These are phyloP conservation scores for Emys orbicularis DNA, from an alignment of 2,797 vertebrate species.

Conservation along the genomic window DNA sequence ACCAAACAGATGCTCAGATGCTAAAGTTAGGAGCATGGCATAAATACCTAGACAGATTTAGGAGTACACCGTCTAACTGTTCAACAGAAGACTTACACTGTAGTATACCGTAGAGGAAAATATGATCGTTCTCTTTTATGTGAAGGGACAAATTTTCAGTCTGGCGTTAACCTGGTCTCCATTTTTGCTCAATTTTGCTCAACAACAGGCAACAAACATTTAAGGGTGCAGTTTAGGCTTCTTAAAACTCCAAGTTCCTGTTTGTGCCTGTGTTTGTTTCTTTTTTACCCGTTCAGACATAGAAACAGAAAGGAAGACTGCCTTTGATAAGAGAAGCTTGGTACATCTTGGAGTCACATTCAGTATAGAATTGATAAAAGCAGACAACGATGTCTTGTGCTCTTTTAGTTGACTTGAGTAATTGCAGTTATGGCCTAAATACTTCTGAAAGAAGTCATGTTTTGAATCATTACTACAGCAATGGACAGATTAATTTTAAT, in stretches of 20 bases:
- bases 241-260: background rate
- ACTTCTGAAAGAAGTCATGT: background rate
- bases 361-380: background rate
- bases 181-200: slow-evolving; percentile 12
- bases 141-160: slow-evolving; percentile 3
- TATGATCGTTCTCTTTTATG: background rate
- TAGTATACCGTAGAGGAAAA: background rate
- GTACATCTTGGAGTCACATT: background rate
- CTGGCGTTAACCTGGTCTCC: background rate
- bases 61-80: background rate
- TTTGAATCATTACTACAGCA: background rate
- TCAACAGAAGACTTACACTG: accelerated
- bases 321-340: slow-evolving; percentile 50
- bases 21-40: background rate
- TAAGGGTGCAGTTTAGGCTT: background rate
- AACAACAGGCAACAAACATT: slow-evolving; percentile 34
- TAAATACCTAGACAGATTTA: background rate
- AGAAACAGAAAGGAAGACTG: background rate
- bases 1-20: background rate
- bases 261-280: slow-evolving; percentile 40
- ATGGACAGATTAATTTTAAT: background rate
- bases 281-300: slow-evolving; percentile 36
- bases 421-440: background rate
- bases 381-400: background rate
- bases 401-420: background rate